Conservation (phyloP, 2,113 vertebrate genomes). For the Syngnathus floridae region DNA sequence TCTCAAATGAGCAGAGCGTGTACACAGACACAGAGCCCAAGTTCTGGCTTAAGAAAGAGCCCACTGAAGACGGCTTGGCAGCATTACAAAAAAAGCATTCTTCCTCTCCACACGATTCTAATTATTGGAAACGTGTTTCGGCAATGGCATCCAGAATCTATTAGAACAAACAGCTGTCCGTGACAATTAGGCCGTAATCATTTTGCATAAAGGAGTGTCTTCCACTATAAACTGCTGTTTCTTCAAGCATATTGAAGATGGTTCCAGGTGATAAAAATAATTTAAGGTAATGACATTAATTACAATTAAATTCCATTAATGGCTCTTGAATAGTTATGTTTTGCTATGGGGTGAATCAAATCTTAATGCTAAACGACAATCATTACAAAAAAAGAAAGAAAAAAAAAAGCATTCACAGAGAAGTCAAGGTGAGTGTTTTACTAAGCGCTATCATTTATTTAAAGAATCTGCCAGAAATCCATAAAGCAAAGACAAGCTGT, state of each 20-base stretch:
- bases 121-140: constrained; percentile 62
- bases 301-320: constrained; percentile 44
- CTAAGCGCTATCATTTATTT: constrained; percentile 72
- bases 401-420: constrained; percentile 42
- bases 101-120: constrained; percentile 56
- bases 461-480: constrained; percentile 73
- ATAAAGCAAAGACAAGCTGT: constrained; percentile 76
- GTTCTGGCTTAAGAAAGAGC: constrained; percentile 48
- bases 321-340: constrained; percentile 27
- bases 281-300: constrained; percentile 45
- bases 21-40: constrained; percentile 35
- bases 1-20: constrained; percentile 50
- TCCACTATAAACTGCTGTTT: constrained; percentile 39
- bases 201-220: constrained; percentile 47
- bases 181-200: constrained; percentile 59
- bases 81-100: constrained; percentile 49
- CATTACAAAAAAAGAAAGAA: constrained; percentile 21
- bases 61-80: constrained; percentile 54
- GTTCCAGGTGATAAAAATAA: constrained; percentile 47
- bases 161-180: constrained; percentile 67
- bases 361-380: constrained; percentile 42
- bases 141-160: constrained; percentile 64
- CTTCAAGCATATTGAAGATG: constrained; percentile 33
- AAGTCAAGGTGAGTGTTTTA: constrained; percentile 69
- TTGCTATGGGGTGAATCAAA: constrained; percentile 34